Base-by-base conservation (phyloP, 2,888 invertebrate species). In the Pseudococcus jackbeardsleyi region DNA sequence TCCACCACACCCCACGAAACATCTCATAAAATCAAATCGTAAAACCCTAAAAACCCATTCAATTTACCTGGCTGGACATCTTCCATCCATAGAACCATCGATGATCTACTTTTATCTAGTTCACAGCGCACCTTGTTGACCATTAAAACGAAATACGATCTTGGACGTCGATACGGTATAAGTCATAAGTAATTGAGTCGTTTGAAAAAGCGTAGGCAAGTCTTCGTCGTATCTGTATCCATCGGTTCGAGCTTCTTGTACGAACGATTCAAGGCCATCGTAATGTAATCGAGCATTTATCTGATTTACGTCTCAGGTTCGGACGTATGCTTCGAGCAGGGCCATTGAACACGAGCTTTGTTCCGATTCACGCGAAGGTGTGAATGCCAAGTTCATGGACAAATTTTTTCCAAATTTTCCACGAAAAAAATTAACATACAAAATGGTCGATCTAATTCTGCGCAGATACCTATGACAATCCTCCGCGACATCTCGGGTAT, bases 311-410 rank as follows among this genome's bases (percentile, higher is more conserved):
- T 54, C 54, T 54, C n/a, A n/a, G 4, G 15, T 68, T 26, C 68
- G 26, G 68, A 68, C 26, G 19, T 59, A 3, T 0, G n/a, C 26
- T 46, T 46, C 46, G 12, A 46, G 26, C 26, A 9, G 42, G 42
- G 42, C 6, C 42, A 50, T 50, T 50, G 50, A 50, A 50, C 50
- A 64, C 19, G 19, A 68, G 68, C 68, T 68, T 68, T 68, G 68
- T 68, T 68, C 68, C 11, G 26, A 68, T 9, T 26, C 9, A 68
- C 15, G 9, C 68, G 68, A 68, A 68, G 68, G 68, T 26, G 68
- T 68, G 22, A 68, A 68, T 68, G 68, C 68, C 68, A 68, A 68
- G 68, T 68, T 68, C 68, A 68, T 5, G 68, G 68, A 68, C 68
- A 5, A 22, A 26, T 26, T 68, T 68, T 68, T 68, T 19, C 19